Evolutionary conservation across 1,140 invertebrate genomes (phyloP).

Genomic region (Drosophila persimilis): DNA sequence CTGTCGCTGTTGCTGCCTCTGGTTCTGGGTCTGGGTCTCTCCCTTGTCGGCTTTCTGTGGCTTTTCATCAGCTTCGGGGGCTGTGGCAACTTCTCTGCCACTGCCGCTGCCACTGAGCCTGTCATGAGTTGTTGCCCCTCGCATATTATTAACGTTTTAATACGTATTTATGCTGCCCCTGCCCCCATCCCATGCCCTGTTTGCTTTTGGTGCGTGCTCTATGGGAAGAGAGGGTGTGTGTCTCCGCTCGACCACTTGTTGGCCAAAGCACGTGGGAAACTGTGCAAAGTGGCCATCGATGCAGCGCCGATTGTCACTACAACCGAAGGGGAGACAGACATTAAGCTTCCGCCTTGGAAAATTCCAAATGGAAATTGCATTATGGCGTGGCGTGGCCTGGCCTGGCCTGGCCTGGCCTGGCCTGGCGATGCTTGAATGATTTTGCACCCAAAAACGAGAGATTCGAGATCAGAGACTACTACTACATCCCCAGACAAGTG

Average conservation of each 20-base stretch:
- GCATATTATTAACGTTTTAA: slow-evolving; percentile 73
- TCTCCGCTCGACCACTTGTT: slow-evolving; percentile 66
- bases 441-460: slow-evolving; percentile 45
- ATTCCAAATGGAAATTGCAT: slow-evolving; percentile 1
- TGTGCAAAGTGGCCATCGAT: slow-evolving; percentile 36
- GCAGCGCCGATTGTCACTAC: slow-evolving; percentile 16
- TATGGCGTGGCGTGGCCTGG: slow-evolving; percentile 9
- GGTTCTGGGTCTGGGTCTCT: too few relatives aligned
- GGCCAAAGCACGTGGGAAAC: slow-evolving; percentile 65
- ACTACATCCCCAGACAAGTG: slow-evolving; percentile 57
- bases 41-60: slow-evolving; percentile 27
- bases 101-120: slow-evolving; percentile 29
- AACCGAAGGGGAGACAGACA: slow-evolving; percentile 5
- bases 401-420: background rate
- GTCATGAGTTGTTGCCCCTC: slow-evolving; percentile 69
- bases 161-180: slow-evolving; percentile 60
- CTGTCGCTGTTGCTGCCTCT: slow-evolving; percentile 6
- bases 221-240: slow-evolving; percentile 63
- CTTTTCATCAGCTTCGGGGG: slow-evolving; percentile 54
- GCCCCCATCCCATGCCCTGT: background rate
- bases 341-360: slow-evolving; percentile 58
- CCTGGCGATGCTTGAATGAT: slow-evolving; percentile 67
- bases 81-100: slow-evolving; percentile 46
- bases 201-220: slow-evolving; percentile 70
- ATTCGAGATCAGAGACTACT: slow-evolving; percentile 31